Evolutionary conservation across 2,113 vertebrate genomes (phyloP).

Genomic region (Microcebus jonahi): DNA sequence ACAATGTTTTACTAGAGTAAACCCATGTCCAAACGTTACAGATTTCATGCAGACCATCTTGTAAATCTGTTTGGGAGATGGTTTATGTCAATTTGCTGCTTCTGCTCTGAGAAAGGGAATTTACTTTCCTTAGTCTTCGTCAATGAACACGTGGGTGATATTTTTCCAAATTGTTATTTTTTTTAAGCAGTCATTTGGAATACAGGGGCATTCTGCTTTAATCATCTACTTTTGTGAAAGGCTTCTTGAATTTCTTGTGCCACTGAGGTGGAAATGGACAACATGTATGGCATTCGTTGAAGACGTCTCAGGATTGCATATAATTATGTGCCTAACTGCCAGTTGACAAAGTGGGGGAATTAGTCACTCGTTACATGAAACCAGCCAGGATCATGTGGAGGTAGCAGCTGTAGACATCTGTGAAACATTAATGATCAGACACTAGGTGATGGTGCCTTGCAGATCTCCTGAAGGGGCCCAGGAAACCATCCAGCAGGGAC

Average conservation of each 20-base stretch:
- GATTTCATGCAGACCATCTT: neutral
- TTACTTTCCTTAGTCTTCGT: neutral
- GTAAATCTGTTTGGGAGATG: constrained; percentile 3
- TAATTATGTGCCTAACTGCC: neutral
- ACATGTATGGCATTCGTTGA: neutral
- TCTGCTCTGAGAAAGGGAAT: neutral
- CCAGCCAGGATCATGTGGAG: neutral
- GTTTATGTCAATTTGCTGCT: neutral
- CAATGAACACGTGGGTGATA: neutral
- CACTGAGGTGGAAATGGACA: neutral
- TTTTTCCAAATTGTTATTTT: neutral
- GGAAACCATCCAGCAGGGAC: neutral
- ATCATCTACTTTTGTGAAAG: neutral
- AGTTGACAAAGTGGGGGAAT: constrained; percentile 45
- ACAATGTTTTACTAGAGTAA: neutral
- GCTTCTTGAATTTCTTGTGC: neutral
- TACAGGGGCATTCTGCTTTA: neutral
- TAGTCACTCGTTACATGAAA: constrained; percentile 5
- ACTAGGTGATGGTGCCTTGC: neutral
- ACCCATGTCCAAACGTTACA: neutral
- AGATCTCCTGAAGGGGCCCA: neutral
- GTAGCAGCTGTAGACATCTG: constrained; percentile 31
- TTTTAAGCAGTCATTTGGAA: neutral
- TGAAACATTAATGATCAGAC: neutral
- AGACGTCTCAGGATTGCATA: neutral